These are phyloP conservation scores for Phrynocephalus guinanensis DNA, from an alignment of 2,797 vertebrate species.

Conservation along the genomic window DNA sequence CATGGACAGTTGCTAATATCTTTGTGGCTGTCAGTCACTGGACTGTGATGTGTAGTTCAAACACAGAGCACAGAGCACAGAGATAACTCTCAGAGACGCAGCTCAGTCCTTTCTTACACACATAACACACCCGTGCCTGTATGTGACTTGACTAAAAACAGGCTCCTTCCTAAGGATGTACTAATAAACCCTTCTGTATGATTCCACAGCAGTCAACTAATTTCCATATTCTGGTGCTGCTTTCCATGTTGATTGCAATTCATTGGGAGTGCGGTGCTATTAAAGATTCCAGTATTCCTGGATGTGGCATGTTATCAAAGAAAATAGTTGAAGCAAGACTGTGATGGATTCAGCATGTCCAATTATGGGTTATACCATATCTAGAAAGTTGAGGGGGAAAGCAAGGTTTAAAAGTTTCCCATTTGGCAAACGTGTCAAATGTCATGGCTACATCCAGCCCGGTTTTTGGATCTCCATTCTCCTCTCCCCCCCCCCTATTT, in stretches of 20 bases:
- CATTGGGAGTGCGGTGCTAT: conserved; percentile 22
- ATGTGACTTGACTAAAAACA: conserved; percentile 33
- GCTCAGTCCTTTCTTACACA: conserved; percentile 9
- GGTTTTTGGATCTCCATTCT: too few species aligned
- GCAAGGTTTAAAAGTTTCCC: neutral
- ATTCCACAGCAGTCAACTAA: conserved; percentile 19
- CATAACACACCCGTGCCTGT: neutral
- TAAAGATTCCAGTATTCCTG: conserved; percentile 16
- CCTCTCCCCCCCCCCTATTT: too few species aligned
- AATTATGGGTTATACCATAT: neutral
- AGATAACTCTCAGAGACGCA: neutral
- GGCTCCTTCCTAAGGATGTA: conserved; percentile 30
- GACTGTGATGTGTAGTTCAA: conserved; percentile 51
- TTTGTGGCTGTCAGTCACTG: conserved; percentile 30
- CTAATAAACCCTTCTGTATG: neutral
- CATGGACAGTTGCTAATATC: conserved; percentile 37
- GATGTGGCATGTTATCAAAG: neutral
- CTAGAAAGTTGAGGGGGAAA: neutral
- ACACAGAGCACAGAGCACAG: conserved; percentile 35
- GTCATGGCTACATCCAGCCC: too few species aligned
- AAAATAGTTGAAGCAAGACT: neutral
- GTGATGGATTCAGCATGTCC: neutral
- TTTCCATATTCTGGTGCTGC: conserved; percentile 30
- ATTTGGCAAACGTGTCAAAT: neutral
- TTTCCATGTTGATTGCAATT: conserved; percentile 15